Evolutionary conservation across 2,888 invertebrate species (phyloP), one percentile per base, ranked within the genome.

Genomic region (Ichneumoninae sp.): DNA sequence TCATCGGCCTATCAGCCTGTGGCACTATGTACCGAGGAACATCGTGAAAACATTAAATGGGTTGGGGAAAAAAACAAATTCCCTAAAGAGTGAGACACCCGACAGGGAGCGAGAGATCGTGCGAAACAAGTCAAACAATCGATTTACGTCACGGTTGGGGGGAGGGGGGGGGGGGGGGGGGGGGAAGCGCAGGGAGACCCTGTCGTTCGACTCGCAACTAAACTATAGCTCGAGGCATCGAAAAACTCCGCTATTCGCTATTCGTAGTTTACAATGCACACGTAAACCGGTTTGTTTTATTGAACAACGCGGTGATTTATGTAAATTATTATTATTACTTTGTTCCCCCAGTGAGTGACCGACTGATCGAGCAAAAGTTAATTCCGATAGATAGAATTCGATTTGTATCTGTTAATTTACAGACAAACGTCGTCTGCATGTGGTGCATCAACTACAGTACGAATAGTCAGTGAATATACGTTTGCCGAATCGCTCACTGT

Each of bases 401-500:
- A 77, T 69, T 36, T 36, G 50, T 60, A 26, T 50, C 75, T 76
- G 8, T 54, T 74, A 69, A 78, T 66, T 78, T 69, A 69, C 74
- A 33, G 10, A 60, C 22, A 65, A 66, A 69, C 75, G 10, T 54
- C 54, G 81, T 66, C 77, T 74, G 22, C 3, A 22, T 54, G 78
- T 52, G 68, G 68, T 81, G 84, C 81, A 84, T 75, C 77, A 65
- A 84, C 74, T 73, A 74, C 54, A 77, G 81, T 22, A 70, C 70
- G 68, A 73, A 26, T 77, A 77, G 81, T 68, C 69, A 68, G 77
- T 77, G 10, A 40, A 10, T 40, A 81, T 81, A 71, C 78, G 74
- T 81, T 85, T 81, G 77, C 78, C 60, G 70, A 78, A 85, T 85
- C 79, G 79, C 75, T 60, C 65, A 78, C 78, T 81, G 68, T 85